phyloP scores from a whole-genome alignment of 2,113 vertebrate species.

The Leptodactylus fuscus region DNA sequence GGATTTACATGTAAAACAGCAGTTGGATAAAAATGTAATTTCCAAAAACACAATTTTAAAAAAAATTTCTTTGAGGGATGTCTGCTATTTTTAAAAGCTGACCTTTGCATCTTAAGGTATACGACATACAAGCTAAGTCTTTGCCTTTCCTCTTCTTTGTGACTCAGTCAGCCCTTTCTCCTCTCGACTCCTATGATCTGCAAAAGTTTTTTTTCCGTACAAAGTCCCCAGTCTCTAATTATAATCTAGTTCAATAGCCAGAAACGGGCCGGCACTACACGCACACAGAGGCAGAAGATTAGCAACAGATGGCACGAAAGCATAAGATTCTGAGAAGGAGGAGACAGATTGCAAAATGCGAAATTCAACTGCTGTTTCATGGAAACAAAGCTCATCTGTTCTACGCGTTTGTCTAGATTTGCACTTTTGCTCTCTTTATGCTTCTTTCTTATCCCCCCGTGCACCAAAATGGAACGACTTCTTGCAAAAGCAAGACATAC shows the following conservation, averaged over 20 bases:
- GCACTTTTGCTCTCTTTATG: conserved; percentile 26
- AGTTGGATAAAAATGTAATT: too few relatives aligned
- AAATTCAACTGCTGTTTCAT: conserved; percentile 32
- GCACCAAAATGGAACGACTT: background rate
- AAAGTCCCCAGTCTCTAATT: conserved; percentile 44
- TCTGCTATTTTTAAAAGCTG: background rate
- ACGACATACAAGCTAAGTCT: background rate
- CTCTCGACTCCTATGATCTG: background rate
- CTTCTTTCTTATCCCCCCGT: background rate
- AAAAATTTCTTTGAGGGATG: background rate
- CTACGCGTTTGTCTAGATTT: background rate
- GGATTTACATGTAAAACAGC: too few relatives aligned
- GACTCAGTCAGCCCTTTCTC: background rate
- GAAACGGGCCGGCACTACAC: conserved; percentile 25
- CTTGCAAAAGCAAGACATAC: background rate
- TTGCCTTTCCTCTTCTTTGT: background rate
- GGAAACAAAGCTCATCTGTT: conserved; percentile 50
- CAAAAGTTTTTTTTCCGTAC: background rate
- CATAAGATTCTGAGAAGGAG: conserved; percentile 25
- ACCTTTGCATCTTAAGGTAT: background rate
- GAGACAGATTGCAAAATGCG: conserved; percentile 46
- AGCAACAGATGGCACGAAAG: conserved; percentile 49
- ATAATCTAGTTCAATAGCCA: conserved; percentile 42
- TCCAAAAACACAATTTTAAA: too few relatives aligned
- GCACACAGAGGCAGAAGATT: conserved; percentile 41